Evolutionary conservation across 2,888 invertebrate species (phyloP).

Genomic region (Brenthis daphne): DNA sequence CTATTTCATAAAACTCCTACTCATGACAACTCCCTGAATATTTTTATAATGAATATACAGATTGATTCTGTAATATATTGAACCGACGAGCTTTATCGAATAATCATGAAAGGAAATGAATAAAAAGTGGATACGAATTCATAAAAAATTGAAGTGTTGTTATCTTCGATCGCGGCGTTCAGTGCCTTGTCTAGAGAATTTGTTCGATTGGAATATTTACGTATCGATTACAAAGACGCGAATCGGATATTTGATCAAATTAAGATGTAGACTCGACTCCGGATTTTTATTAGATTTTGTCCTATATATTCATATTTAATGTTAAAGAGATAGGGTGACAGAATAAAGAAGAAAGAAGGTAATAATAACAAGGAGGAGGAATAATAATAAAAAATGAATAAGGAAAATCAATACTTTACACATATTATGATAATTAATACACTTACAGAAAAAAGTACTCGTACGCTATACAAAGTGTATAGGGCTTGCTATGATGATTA

Average conservation of each 20-base stretch:
- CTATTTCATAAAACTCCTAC: conserved; percentile 44
- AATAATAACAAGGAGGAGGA: no score
- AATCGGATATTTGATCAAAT: conserved; percentile 30
- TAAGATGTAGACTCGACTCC: conserved; percentile 18
- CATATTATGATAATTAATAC: no score
- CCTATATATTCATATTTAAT: neutral
- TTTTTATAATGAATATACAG: conserved; percentile 34
- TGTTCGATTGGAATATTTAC: conserved; percentile 35
- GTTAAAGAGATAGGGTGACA: neutral
- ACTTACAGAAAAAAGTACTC: no score
- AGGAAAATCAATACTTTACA: no score
- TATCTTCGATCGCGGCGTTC: conserved; percentile 36
- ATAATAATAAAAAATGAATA: no score
- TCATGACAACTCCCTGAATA: conserved; percentile 40
- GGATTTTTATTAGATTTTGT: conserved; percentile 19
- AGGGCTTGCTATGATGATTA: no score
- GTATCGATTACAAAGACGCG: conserved; percentile 34
- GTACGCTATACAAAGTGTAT: no score
- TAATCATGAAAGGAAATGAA: conserved; percentile 36
- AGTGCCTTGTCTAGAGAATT: conserved; percentile 34
- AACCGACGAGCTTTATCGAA: conserved; percentile 26
- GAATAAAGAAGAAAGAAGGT: no score
- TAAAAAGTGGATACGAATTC: conserved; percentile 37
- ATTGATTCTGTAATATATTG: conserved; percentile 23
- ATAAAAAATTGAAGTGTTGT: conserved; percentile 39